Percentiles rank a stretch among this genome's conserved stretches.
Evolutionary conservation across 2,797 vertebrate species (phyloP).

Genomic region (Enteromius fasciolatus): DNA sequence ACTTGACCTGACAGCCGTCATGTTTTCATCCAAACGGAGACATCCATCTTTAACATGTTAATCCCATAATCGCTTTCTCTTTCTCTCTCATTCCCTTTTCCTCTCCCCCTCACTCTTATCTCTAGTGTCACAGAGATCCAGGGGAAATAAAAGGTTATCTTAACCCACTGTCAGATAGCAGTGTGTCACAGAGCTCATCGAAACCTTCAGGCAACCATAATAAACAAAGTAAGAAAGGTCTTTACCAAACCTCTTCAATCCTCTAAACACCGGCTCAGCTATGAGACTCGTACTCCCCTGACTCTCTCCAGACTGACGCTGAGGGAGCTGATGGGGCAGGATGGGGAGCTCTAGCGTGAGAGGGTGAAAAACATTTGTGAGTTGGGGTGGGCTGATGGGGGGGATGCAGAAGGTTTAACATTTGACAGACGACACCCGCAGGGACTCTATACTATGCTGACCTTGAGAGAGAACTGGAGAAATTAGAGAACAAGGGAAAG

Average conservation of each 20-base stretch:
- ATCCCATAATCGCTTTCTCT: slow-evolving; percentile 11
- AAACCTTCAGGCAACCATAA: slow-evolving; percentile 51
- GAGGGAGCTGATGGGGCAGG: neutral
- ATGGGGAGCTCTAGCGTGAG: slow-evolving; percentile 15
- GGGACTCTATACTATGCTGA: slow-evolving; percentile 28
- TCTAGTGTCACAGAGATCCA: slow-evolving; percentile 41
- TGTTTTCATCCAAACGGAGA: slow-evolving; percentile 27
- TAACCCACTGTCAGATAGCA: slow-evolving; percentile 59
- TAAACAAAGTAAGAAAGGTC: slow-evolving; percentile 48
- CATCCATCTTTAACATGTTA: slow-evolving; percentile 43
- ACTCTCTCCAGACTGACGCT: neutral
- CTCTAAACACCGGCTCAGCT: neutral
- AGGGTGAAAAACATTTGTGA: slow-evolving; percentile 16
- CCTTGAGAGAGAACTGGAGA: slow-evolving; percentile 39
- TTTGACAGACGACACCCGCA: slow-evolving; percentile 29
- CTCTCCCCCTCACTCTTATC: slow-evolving; percentile 39
- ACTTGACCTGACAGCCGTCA: slow-evolving; percentile 54
- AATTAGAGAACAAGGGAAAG: slow-evolving; percentile 9
- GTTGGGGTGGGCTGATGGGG: slow-evolving; percentile 9
- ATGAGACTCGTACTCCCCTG: neutral
- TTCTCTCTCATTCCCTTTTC: slow-evolving; percentile 22
- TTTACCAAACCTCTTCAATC: slow-evolving; percentile 2
- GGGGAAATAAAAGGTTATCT: slow-evolving; percentile 59
- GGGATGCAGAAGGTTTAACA: slow-evolving; percentile 25
- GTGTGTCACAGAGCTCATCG: slow-evolving; percentile 52